A percentile compares a stretch with the other conserved stretches of the same genome.
phyloP scores from a whole-genome alignment of 1,140 invertebrate species.

The Monochamus saltuarius region DNA sequence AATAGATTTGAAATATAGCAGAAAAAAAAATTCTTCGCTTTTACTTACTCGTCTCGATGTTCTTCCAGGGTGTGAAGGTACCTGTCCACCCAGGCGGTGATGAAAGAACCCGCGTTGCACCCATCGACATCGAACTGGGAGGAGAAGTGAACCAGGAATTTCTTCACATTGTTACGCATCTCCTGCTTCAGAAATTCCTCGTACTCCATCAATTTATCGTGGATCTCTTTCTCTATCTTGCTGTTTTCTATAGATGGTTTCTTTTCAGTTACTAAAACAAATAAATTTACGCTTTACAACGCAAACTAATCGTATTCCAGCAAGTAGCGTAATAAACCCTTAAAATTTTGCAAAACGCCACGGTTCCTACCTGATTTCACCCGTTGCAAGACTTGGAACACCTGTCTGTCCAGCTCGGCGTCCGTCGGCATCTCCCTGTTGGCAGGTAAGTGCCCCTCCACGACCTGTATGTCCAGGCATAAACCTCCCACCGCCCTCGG shows the following conservation, averaged over 20 bases:
- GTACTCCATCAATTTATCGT: constrained; percentile 22
- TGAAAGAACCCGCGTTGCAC: constrained; percentile 54
- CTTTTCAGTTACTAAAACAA: not conserved
- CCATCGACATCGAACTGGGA: constrained; percentile 56
- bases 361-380: constrained; percentile 7
- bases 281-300: not conserved
- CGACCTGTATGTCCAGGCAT: constrained; percentile 37
- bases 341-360: constrained; percentile 5
- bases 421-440: not conserved
- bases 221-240: constrained; percentile 19
- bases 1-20: not conserved
- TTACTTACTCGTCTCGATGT: constrained; percentile 56
- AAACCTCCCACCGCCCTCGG: constrained; percentile 37
- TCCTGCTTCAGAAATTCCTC: constrained; percentile 22
- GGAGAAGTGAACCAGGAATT: constrained; percentile 54
- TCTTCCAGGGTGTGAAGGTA: constrained; percentile 61
- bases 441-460: constrained; percentile 2
- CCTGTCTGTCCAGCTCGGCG: constrained; percentile 5
- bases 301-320: not conserved
- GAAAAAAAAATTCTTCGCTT: not conserved
- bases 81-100: constrained; percentile 57
- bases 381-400: not conserved
- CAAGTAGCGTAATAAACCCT: constrained; percentile 18
- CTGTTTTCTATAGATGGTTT: not conserved
- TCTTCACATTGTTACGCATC: constrained; percentile 15